phyloP scores from a whole-genome alignment of 2,888 invertebrate species.

The Holacanthella duospinosa region DNA sequence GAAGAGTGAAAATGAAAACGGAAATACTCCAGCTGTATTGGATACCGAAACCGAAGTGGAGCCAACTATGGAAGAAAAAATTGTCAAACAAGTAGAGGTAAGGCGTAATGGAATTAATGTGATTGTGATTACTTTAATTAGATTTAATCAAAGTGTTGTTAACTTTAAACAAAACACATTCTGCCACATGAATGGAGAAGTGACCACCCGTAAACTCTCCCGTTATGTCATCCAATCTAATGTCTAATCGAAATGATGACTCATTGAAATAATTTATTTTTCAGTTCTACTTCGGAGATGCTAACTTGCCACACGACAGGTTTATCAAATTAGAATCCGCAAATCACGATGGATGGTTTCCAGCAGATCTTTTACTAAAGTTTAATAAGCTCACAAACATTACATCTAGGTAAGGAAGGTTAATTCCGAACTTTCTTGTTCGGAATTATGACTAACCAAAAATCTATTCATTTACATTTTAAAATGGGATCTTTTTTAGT shows the following conservation, averaged over 20 bases:
- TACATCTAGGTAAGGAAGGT: background rate
- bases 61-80: slow-evolving; percentile 3
- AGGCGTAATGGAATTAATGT: background rate
- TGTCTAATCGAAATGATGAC: too few species aligned
- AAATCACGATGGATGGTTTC: slow-evolving; percentile 83
- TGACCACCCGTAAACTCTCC: too few species aligned
- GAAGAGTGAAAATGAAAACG: too few species aligned
- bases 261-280: too few species aligned
- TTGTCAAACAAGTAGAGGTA: slow-evolving; percentile 13
- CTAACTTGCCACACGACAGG: slow-evolving; percentile 82
- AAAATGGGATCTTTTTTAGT: slow-evolving; percentile 8
- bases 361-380: slow-evolving; percentile 66
- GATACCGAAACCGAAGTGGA: too few species aligned
- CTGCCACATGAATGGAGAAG: too few species aligned
- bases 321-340: slow-evolving; percentile 79
- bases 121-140: background rate
- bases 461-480: background rate
- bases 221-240: too few species aligned
- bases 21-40: too few species aligned
- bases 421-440: background rate
- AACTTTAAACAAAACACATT: too few species aligned
- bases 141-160: too few species aligned
- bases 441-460: background rate
- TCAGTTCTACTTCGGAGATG: slow-evolving; percentile 73
- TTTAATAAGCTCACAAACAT: slow-evolving; percentile 58